Base-by-base conservation (phyloP, 2,888 invertebrate species). In the Patella depressa region DNA sequence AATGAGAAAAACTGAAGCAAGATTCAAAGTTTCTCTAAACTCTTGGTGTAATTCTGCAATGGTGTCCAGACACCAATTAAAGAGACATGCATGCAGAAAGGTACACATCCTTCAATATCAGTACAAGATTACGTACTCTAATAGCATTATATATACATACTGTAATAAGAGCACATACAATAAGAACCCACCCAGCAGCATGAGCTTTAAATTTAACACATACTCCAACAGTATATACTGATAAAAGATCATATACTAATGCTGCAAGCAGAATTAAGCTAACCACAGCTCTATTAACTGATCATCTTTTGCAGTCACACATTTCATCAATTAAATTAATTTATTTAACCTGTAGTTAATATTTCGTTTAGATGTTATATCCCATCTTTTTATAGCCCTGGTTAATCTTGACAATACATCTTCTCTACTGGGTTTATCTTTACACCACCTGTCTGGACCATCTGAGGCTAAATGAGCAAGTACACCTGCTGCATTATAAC, bases 401-500 rank as follows among this genome's bases (percentile, higher is more conserved):
- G 95, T 95, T 94, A 98, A 95, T 81, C 95, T 94, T 14, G 93
- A 72, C 19, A 89, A 84, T 2, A 98, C 97, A 70, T 94, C 93
- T 5, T 94, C 93, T 14, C 97, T 93, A 0, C 94, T 93, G 0
- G 97, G 97, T 53, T 93, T 92, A 15, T 93, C 92, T 24, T 96
- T 94, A 0, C 93, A 94, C 98, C 98, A 99, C 0, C 95, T 94
- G 15, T 93, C 94, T 0, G 94, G 94, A 0, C 98, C 98, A 91
- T 98, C 98, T 0, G 97, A 97, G 2, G 97, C 96, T 93, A 98
- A 95, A 92, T 99, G 98, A 1, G 98, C 96, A 76, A 99, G 93
- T 34, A 99, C 98, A 5, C 98, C 98, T 5, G 97, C 97, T 4
- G 98, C 97, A 92, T 98, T 98, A 92, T 98, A 98, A 90, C 97